Conservation (phyloP, 1,140 invertebrate species). For the Pogonognathellus flavescens region DNA sequence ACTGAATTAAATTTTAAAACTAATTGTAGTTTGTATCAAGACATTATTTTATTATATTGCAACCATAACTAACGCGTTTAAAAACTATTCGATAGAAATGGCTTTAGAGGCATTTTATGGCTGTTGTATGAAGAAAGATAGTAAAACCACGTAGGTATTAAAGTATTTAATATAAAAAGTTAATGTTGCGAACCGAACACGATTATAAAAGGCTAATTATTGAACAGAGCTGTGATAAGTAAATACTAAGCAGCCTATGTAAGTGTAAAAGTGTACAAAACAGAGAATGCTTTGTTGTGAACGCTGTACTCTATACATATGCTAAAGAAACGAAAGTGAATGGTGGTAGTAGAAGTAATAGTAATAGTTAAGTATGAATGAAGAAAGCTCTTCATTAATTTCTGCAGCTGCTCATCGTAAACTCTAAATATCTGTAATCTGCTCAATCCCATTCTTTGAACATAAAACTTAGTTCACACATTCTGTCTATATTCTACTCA, state of each 20-base stretch:
- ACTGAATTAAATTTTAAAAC: too few relatives aligned
- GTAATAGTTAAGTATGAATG: neutral
- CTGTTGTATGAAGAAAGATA: neutral
- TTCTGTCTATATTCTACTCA: conserved; percentile 11
- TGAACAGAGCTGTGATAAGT: neutral
- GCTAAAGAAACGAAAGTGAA: conserved; percentile 31
- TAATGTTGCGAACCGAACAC: conserved; percentile 43
- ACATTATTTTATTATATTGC: neutral
- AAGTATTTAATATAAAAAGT: conserved; percentile 3
- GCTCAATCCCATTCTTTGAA: neutral
- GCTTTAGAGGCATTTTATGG: neutral
- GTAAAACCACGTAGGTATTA: neutral
- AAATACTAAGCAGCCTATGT: neutral
- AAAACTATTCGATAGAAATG: conserved; percentile 6
- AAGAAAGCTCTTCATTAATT: conserved; percentile 29
- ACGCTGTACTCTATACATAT: neutral
- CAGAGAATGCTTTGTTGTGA: neutral
- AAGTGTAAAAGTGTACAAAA: neutral
- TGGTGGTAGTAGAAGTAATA: too few relatives aligned
- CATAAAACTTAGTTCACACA: conserved; percentile 15
- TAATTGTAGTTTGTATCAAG: too few relatives aligned
- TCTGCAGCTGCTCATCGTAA: conserved; percentile 22
- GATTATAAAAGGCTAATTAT: conserved; percentile 32
- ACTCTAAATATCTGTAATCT: conserved; percentile 10
- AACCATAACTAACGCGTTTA: neutral